These are phyloP conservation scores for Temnothorax ravouxi DNA, from an alignment of 2,888 invertebrate genomes.

Conservation along the genomic window DNA sequence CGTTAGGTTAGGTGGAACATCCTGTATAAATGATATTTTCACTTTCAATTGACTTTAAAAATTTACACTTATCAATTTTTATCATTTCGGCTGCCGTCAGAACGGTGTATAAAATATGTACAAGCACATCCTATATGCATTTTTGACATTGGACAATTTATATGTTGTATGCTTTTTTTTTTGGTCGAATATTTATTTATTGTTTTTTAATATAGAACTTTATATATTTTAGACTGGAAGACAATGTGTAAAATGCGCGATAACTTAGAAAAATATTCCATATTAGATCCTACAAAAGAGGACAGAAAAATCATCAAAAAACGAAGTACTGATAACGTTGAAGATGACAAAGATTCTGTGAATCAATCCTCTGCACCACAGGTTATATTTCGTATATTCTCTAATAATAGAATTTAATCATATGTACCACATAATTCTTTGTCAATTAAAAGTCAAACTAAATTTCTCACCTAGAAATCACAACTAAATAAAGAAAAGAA, in stretches of 20 bases:
- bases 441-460: not conserved
- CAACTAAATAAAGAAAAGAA: not conserved
- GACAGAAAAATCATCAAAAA: not conserved
- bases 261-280: not conserved
- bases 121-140: too few relatives aligned
- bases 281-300: not conserved
- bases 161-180: not conserved
- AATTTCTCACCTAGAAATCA: not conserved
- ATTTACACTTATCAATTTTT: too few relatives aligned
- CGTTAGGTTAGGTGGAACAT: too few relatives aligned
- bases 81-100: too few relatives aligned
- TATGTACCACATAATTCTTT: not conserved
- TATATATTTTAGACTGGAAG: not conserved
- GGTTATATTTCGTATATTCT: not conserved
- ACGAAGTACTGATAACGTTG: not conserved
- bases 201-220: not conserved
- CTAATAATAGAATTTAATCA: not conserved
- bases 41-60: too few relatives aligned
- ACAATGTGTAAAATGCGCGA: not conserved
- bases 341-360: not conserved
- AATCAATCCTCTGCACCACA: not conserved
- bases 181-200: not conserved
- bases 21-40: too few relatives aligned
- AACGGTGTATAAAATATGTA: too few relatives aligned
- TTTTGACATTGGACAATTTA: too few relatives aligned